Base-by-base conservation (phyloP, 2,113 vertebrate species). In the Oreochromis spilurus region DNA sequence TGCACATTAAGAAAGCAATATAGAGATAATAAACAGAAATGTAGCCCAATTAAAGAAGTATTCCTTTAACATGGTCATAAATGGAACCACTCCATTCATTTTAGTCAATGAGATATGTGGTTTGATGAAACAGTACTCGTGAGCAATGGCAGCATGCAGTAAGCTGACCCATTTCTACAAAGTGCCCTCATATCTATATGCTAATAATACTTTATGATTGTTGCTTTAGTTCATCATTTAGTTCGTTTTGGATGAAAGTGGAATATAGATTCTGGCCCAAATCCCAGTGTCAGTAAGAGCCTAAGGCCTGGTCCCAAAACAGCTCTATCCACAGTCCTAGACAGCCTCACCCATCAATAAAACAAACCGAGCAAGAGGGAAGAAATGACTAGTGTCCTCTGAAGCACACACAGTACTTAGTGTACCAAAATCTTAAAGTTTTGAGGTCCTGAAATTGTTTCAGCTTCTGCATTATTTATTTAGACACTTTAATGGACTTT, bases 341-440 rank as follows among this genome's bases (percentile, higher is more conserved):
- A 88, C 85, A 24, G 84, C 58, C 84, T 57, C 86, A 31, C 36
- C 54, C 84, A 91, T 85, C 88, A 90, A 87, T 92, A 90, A 91
- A 93, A 84, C 65, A 78, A 84, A 90, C 58, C 36, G 14, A 40
- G 14, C n/a, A 50, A 40, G 48, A 84, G 48, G 16, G 67, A 82
- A 24, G 45, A 82, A 72, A 48, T 54, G 70, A 60, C 12, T 26
- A 12, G 36, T 79, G 67, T 70, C 78, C 54, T 40, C 75, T 79
- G 57, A 5, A 77, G 16, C 7, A 31, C 21, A 13, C n/a, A 8
- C 34, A 83, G 85, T 38, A 52, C 52, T 53, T 62, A 12, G 19
- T 19, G 8, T 65, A 45, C 6, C 11, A 36, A 77, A 52, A 29
- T n/a, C 53, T 40, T 48, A 8, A 82, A 17, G 40, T 29, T 48